phyloP scores from a whole-genome alignment of 2,888 invertebrate genomes.

The Eupeodes latifasciatus region DNA sequence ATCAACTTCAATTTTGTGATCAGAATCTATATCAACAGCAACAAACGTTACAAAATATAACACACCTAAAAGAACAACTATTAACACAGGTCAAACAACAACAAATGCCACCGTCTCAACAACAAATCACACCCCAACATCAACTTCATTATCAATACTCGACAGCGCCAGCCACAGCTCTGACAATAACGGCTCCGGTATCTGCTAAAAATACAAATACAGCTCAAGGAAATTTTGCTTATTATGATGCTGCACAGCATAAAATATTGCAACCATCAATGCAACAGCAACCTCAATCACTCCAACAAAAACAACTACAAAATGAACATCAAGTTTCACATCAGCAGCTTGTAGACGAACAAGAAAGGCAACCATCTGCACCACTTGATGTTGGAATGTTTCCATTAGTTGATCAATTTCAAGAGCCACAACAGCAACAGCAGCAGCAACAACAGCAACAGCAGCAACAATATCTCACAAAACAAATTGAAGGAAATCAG shows the following conservation, averaged over 20 bases:
- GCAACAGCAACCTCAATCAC: neutral
- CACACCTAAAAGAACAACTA: slow-evolving; percentile 35
- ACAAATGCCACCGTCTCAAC: slow-evolving; percentile 26
- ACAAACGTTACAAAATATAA: neutral
- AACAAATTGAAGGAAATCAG: slow-evolving; percentile 23
- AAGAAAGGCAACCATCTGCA: slow-evolving; percentile 30
- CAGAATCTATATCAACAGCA: slow-evolving; percentile 56
- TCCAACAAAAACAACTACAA: slow-evolving; percentile 6
- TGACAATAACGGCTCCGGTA: slow-evolving; percentile 17
- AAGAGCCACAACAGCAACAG: slow-evolving; percentile 22
- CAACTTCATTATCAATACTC: slow-evolving; percentile 60
- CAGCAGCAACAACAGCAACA: neutral
- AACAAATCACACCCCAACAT: slow-evolving; percentile 14
- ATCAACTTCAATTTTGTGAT: slow-evolving; percentile 56
- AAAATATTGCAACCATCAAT: neutral
- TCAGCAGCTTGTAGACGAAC: slow-evolving; percentile 32
- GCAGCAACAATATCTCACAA: slow-evolving; percentile 33
- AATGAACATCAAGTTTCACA: slow-evolving; percentile 15
- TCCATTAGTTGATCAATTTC: neutral
- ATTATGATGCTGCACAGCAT: slow-evolving; percentile 29
- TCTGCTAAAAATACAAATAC: slow-evolving; percentile 24
- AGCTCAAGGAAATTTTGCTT: slow-evolving; percentile 33
- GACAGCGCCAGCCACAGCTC: slow-evolving; percentile 35
- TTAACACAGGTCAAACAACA: slow-evolving; percentile 15
- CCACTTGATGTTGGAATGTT: slow-evolving; percentile 23